phyloP scores from a whole-genome alignment of 2,888 invertebrate species.

The Auanema sp. region DNA sequence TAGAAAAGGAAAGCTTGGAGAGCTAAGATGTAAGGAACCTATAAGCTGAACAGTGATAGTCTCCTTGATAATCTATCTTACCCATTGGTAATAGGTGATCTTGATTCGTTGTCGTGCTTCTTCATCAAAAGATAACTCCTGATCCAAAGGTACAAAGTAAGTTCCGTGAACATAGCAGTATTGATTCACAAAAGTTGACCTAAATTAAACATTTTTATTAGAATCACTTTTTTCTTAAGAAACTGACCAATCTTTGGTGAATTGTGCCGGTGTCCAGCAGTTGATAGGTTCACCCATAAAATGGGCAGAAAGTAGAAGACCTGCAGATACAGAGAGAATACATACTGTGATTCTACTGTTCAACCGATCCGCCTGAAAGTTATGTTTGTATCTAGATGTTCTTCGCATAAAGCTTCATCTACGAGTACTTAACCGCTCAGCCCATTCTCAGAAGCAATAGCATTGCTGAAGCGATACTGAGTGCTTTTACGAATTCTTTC shows the following conservation, averaged over 20 bases:
- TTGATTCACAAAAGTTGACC: slow-evolving; percentile 57
- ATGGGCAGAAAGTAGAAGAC: slow-evolving; percentile 53
- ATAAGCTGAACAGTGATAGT: background rate
- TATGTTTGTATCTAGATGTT: background rate
- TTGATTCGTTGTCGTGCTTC: slow-evolving; percentile 44
- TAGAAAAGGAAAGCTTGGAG: slow-evolving; percentile 61
- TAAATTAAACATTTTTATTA: slow-evolving; percentile 5
- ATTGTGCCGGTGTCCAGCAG: slow-evolving; percentile 63
- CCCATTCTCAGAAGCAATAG: too few species aligned
- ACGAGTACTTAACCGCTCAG: background rate
- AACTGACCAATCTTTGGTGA: slow-evolving; percentile 51
- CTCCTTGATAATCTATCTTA: slow-evolving; percentile 18
- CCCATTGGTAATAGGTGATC: slow-evolving; percentile 63
- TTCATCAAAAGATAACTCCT: slow-evolving; percentile 52
- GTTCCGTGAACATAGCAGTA: slow-evolving; percentile 64
- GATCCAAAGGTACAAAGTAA: slow-evolving; percentile 54
- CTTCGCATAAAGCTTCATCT: slow-evolving; percentile 13
- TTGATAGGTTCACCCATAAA: slow-evolving; percentile 62
- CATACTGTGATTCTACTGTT: slow-evolving; percentile 56
- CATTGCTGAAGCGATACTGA: too few species aligned
- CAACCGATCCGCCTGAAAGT: slow-evolving; percentile 57
- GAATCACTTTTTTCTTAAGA: too few species aligned
- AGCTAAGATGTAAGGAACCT: slow-evolving; percentile 62
- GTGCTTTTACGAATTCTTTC: too few species aligned
- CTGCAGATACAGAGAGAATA: slow-evolving; percentile 54